Base-by-base conservation (phyloP, 2,113 vertebrate species). In the Peromyscus polionotus region DNA sequence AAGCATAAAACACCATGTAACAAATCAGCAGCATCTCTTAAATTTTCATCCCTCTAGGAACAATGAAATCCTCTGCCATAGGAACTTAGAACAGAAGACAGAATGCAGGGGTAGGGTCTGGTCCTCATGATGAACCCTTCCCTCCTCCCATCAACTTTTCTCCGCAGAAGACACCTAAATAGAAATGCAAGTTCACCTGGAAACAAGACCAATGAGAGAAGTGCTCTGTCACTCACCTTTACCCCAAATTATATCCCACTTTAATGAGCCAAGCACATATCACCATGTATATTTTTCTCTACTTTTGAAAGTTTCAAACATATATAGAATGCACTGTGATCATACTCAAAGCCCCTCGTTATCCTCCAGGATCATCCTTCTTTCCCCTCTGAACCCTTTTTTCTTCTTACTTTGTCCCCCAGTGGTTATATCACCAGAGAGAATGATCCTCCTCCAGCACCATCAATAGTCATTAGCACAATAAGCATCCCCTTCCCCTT, bases 161-260 rank as follows among this genome's bases (percentile, higher is more conserved):
- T 68, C 33, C 20, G 45, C 17, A 81, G 81, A 80, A 80, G 61
- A 81, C 59, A 67, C 48, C 63, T 59, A 85, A 61, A 10, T 14
- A 42, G 20, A 88, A 90, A 88, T 68, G 68, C 5, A 92, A 92
- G 79, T 67, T 65, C 67, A 72, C 26, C 59, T 81, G 11, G 79
- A 90, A 90, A 94, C 75, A 80, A 96, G 96, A 85, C 8, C 70
- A 10, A 88, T 10, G 16, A 85, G 33, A 48, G 17, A 14, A 88
- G 4, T 94, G 70, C 22, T 54, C n/a, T 8, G 26, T 1, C 45
- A 67, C 28, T 36, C 45, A 36, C 12, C 48, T 88, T 75, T 28
- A 79, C 42, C 17, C 31, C 11, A 90, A 77, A 85, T 80, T 81
- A 90, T 28, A 72, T 26, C 54, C 31, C 24, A 59, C 20, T 11